These are phyloP conservation scores for Pteropus alecto DNA, from an alignment of 2,113 vertebrate species.

Conservation along the genomic window DNA sequence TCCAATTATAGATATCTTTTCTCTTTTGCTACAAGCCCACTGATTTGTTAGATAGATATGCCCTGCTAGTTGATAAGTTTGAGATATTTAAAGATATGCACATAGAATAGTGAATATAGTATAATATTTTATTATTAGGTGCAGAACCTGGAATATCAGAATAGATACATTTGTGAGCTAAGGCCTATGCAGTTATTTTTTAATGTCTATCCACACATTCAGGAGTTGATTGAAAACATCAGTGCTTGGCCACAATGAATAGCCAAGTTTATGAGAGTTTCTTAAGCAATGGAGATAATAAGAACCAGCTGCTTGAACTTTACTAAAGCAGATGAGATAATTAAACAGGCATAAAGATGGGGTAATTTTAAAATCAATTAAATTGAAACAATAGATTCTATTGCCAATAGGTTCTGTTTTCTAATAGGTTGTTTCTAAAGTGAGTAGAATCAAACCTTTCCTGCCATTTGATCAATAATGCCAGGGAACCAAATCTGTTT, in stretches of 20 bases:
- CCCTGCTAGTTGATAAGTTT: background rate
- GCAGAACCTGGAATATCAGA: background rate
- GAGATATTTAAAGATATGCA: background rate
- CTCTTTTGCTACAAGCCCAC: slow-evolving; percentile 8
- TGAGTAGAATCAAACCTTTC: background rate
- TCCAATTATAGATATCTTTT: background rate
- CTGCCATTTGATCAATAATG: background rate
- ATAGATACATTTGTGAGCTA: background rate
- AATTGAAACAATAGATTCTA: background rate
- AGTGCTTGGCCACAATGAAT: background rate
- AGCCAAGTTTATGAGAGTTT: background rate
- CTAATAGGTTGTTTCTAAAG: background rate
- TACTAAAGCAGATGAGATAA: background rate
- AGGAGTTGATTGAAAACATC: background rate
- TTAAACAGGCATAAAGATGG: background rate
- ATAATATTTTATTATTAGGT: background rate
- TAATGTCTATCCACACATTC: background rate
- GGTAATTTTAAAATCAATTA: background rate
- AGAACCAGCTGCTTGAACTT: background rate
- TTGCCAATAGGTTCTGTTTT: background rate
- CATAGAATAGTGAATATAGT: background rate
- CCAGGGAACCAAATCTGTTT: background rate
- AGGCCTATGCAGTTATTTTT: background rate
- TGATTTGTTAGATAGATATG: background rate
- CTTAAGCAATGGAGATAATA: background rate